Evolutionary conservation across 2,888 invertebrate genomes (phyloP).

Genomic region (Gibbula magus): DNA sequence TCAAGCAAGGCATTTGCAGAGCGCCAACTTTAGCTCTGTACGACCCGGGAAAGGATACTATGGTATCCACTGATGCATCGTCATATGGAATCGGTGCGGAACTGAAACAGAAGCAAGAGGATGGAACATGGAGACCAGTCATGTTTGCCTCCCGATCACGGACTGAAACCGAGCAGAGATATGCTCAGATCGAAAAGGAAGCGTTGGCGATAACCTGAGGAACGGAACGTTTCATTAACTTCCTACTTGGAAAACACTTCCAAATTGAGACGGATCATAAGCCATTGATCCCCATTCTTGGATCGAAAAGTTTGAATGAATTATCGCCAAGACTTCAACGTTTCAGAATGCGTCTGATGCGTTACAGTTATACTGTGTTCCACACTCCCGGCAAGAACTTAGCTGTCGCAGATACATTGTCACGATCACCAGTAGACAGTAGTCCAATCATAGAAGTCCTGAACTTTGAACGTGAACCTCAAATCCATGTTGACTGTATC

Average conservation of each 20-base stretch:
- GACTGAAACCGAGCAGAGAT: conserved; percentile 34
- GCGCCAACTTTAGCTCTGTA: background rate
- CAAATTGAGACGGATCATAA: conserved; percentile 39
- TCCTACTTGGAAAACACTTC: conserved; percentile 30
- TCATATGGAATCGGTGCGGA: too few species aligned
- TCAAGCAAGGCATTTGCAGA: background rate
- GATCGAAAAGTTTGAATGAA: background rate
- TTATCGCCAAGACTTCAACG: background rate
- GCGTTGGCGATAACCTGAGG: background rate
- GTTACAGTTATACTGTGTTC: too few species aligned
- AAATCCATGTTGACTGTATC: too few species aligned
- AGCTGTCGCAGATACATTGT: too few species aligned
- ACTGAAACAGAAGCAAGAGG: too few species aligned
- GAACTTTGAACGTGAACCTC: too few species aligned
- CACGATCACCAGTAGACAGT: too few species aligned
- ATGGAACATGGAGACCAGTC: conserved; percentile 34
- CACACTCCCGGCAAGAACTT: too few species aligned
- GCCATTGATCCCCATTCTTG: conserved; percentile 31
- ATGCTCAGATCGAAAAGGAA: conserved; percentile 41
- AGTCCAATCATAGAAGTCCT: too few species aligned
- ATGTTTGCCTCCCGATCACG: conserved; percentile 53
- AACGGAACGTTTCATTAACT: conserved; percentile 27
- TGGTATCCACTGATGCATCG: background rate
- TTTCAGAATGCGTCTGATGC: too few species aligned
- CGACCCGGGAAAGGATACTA: background rate